Percentiles rank a stretch among this genome's conserved stretches.
Conservation (phyloP, 2,113 vertebrate genomes). For the Dipodomys merriami region DNA sequence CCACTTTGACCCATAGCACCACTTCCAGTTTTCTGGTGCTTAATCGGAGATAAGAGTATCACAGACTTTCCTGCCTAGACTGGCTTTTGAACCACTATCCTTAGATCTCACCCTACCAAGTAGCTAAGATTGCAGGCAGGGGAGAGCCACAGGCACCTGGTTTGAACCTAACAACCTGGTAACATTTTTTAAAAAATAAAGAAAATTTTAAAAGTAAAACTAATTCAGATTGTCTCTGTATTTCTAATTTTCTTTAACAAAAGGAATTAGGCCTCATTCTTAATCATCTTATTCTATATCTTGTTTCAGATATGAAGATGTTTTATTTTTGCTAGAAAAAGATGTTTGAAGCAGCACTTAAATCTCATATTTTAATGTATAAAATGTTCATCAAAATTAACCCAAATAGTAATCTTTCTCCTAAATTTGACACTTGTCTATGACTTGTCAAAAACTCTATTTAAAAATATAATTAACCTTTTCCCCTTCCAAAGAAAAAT, state of each 20-base stretch:
- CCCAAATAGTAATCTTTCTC: conserved; percentile 10
- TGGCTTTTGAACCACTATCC: too few relatives aligned
- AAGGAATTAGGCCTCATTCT: conserved; percentile 34
- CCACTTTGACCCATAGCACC: too few relatives aligned
- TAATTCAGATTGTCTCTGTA: not conserved
- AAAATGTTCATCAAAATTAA: conserved; percentile 52
- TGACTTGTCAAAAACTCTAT: conserved; percentile 39
- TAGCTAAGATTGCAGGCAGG: too few relatives aligned
- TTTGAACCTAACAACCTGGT: not conserved
- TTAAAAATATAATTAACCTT: conserved; percentile 34
- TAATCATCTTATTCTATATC: conserved; percentile 16
- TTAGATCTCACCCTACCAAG: too few relatives aligned
- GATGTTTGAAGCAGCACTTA: conserved; percentile 21
- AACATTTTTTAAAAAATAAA: not conserved
- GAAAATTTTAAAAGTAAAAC: not conserved
- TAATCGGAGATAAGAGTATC: too few relatives aligned
- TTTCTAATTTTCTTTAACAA: conserved; percentile 30
- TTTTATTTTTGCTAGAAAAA: conserved; percentile 48
- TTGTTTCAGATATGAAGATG: conserved; percentile 15
- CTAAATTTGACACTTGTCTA: conserved; percentile 28
- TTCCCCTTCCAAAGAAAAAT: not conserved
- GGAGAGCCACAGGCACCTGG: too few relatives aligned
- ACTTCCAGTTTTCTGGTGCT: too few relatives aligned
- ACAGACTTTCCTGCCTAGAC: too few relatives aligned
- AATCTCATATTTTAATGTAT: conserved; percentile 28